Evolutionary conservation across 30 jellyfish, hydroid and myxozoan species (phyloP).

Genomic region (Cassiopea xamachana): DNA sequence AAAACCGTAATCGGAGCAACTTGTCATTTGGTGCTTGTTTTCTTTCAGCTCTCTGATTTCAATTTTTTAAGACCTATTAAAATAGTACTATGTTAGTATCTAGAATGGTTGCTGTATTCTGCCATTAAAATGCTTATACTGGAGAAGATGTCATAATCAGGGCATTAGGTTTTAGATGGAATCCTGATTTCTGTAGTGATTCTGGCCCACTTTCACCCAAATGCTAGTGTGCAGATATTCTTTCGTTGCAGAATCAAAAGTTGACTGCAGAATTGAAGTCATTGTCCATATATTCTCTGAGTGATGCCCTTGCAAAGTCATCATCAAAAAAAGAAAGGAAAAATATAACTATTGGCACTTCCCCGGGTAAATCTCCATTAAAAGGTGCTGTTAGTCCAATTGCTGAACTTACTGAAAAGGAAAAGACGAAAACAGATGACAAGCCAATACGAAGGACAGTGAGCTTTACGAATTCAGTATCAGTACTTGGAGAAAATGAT

Average conservation of each 20-base stretch:
- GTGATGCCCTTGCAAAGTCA: conserved; percentile 26
- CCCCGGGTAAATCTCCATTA: conserved; percentile 16
- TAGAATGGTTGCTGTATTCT: background rate
- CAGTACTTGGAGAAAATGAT: conserved; percentile 57
- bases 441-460: conserved; percentile 74
- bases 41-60: no score
- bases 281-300: conserved; percentile 84
- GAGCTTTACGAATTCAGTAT: conserved; percentile 71
- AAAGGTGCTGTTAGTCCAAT: conserved; percentile 28
- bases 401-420: conserved; percentile 13
- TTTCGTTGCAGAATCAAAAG: conserved; percentile 53
- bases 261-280: conserved; percentile 73
- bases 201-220: no score
- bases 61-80: no score
- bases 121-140: background rate
- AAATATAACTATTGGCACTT: background rate
- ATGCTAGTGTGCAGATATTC: background rate
- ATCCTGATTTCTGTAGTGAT: no score
- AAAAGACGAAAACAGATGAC: conserved; percentile 1
- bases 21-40: no score
- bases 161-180: background rate
- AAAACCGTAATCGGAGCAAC: no score
- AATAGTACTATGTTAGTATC: no score
- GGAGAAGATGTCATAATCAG: background rate
- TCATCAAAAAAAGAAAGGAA: background rate